Evolutionary conservation across 1,140 invertebrate species (phyloP).

Genomic region (Bombus turneri): DNA sequence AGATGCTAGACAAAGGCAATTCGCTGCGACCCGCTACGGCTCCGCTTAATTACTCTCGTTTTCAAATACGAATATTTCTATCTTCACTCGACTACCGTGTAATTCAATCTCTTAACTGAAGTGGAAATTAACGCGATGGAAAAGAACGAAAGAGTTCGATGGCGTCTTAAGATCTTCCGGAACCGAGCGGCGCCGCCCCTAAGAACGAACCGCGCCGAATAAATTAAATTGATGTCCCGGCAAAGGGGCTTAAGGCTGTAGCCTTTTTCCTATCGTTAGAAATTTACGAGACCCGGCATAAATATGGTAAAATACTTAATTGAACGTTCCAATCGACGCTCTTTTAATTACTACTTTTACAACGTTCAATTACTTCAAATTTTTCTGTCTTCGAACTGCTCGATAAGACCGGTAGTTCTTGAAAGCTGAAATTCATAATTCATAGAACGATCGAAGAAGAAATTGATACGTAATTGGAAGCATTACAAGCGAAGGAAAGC

Average conservation of each 20-base stretch:
- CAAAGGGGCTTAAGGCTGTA: neutral
- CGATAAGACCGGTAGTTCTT: neutral
- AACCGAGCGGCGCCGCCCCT: neutral
- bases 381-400: neutral
- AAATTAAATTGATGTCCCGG: constrained; percentile 50
- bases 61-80: constrained; percentile 47
- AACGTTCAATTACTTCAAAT: neutral
- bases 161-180: constrained; percentile 18
- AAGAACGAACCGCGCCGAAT: constrained; percentile 1
- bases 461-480: too few species aligned
- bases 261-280: neutral
- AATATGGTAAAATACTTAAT: neutral
- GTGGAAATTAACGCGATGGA: constrained; percentile 52
- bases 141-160: constrained; percentile 40
- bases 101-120: constrained; percentile 48
- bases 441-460: neutral
- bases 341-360: neutral
- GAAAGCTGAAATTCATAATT: neutral
- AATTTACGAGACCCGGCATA: neutral
- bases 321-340: neutral
- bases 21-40: constrained; percentile 27
- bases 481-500: too few species aligned
- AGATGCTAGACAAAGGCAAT: constrained; percentile 40
- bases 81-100: constrained; percentile 26
- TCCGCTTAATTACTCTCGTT: constrained; percentile 56